Conservation (phyloP, 2,888 invertebrate genomes). For the Parapristionchus giblindavisi region DNA sequence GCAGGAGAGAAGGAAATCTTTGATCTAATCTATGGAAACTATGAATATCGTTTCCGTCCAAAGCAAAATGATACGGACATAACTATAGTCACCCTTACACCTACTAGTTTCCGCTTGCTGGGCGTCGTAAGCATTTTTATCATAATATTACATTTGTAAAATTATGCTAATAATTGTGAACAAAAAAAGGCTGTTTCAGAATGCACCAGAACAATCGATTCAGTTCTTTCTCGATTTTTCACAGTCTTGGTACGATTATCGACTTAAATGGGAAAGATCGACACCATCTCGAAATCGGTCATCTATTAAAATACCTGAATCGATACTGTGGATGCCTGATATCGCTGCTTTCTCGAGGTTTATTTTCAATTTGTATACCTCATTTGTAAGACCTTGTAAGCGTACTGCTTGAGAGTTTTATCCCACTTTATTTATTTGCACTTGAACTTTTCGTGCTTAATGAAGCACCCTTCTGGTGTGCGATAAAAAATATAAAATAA, state of each 20-base stretch:
- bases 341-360: slow-evolving; percentile 22
- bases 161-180: background rate
- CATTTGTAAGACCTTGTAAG: no score
- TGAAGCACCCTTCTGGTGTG: no score
- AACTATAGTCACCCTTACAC: slow-evolving; percentile 13
- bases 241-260: slow-evolving; percentile 23
- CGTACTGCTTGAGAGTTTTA: no score
- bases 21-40: slow-evolving; percentile 12
- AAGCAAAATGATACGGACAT: slow-evolving; percentile 12
- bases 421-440: no score
- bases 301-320: slow-evolving; percentile 11
- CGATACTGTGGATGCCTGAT: slow-evolving; percentile 11
- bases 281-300: no score
- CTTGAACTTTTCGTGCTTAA: no score
- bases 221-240: slow-evolving; percentile 27
- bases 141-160: background rate
- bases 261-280: slow-evolving; percentile 9
- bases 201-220: slow-evolving; percentile 21
- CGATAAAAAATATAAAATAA: no score
- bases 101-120: slow-evolving; percentile 11
- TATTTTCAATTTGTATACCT: background rate
- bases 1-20: slow-evolving; percentile 28
- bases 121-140: background rate
- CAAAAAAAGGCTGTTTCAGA: background rate
- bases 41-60: slow-evolving; percentile 23